A percentile compares a stretch with the other conserved stretches of the same genome.
These are phyloP conservation scores for Ormyrus nitidulus DNA, from an alignment of 2,888 invertebrate species.

Conservation along the genomic window DNA sequence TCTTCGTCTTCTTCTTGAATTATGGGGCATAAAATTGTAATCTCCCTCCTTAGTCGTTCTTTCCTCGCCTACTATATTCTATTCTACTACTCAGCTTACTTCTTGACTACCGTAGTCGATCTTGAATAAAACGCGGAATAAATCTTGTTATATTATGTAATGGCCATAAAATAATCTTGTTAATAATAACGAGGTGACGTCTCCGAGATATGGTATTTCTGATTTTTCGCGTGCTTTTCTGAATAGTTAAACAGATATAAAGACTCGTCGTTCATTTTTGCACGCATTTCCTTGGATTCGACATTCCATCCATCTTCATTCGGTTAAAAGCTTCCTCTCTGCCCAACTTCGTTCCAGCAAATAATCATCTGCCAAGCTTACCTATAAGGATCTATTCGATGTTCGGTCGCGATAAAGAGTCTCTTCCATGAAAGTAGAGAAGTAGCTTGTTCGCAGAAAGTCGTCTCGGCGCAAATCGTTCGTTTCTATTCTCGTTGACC, in stretches of 20 bases:
- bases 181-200: constrained; percentile 1
- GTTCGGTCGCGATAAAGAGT: neutral
- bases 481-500: neutral
- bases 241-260: too few relatives aligned
- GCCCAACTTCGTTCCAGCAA: too few relatives aligned
- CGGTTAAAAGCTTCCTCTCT: too few relatives aligned
- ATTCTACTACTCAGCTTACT: neutral
- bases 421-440: neutral
- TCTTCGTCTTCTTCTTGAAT: constrained; percentile 46
- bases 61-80: neutral
- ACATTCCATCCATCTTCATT: too few relatives aligned
- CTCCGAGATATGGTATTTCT: too few relatives aligned
- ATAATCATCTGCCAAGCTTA: neutral
- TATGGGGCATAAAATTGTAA: constrained; percentile 48
- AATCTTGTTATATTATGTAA: constrained; percentile 10
- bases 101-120: neutral
- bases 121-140: constrained; percentile 33
- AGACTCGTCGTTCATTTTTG: too few relatives aligned
- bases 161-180: constrained; percentile 33
- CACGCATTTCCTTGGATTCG: too few relatives aligned
- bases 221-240: too few relatives aligned
- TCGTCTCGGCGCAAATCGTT: neutral
- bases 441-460: neutral
- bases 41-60: constrained; percentile 25
- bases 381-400: neutral